Conservation (phyloP, 1,140 invertebrate species). For the Wasmannia auropunctata region DNA sequence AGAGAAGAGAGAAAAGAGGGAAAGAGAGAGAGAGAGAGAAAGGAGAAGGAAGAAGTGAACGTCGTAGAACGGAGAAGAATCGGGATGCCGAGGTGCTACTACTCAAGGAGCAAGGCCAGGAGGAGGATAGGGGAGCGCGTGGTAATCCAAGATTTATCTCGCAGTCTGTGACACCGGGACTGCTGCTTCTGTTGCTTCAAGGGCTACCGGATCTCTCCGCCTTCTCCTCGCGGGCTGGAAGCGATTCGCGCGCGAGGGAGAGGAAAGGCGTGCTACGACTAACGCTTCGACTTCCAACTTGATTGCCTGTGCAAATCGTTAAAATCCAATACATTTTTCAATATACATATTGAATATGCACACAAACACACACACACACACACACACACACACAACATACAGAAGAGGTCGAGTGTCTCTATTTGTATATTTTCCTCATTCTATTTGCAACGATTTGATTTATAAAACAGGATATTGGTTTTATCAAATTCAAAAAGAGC, state of each 20-base stretch:
- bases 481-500: background rate
- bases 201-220: slow-evolving; percentile 67
- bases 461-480: background rate
- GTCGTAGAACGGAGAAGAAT: slow-evolving; percentile 56
- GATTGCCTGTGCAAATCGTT: background rate
- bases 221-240: slow-evolving; percentile 48
- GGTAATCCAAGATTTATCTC: slow-evolving; percentile 85
- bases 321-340: background rate
- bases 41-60: slow-evolving; percentile 13
- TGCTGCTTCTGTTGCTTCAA: slow-evolving; percentile 65
- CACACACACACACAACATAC: too few species aligned
- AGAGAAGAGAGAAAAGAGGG: background rate
- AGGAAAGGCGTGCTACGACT: slow-evolving; percentile 4
- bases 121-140: slow-evolving; percentile 52
- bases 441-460: background rate
- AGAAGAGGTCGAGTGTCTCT: background rate
- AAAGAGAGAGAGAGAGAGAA: background rate
- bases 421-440: background rate
- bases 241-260: slow-evolving; percentile 5
- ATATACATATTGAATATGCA: background rate
- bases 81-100: slow-evolving; percentile 56
- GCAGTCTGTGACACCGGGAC: slow-evolving; percentile 73
- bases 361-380: too few species aligned
- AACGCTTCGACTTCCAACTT: background rate
- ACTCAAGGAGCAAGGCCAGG: slow-evolving; percentile 58